A percentile compares a stretch with the other conserved stretches of the same genome.
phyloP scores from a whole-genome alignment of 2,888 invertebrate genomes.

The Trichacis sp. region DNA sequence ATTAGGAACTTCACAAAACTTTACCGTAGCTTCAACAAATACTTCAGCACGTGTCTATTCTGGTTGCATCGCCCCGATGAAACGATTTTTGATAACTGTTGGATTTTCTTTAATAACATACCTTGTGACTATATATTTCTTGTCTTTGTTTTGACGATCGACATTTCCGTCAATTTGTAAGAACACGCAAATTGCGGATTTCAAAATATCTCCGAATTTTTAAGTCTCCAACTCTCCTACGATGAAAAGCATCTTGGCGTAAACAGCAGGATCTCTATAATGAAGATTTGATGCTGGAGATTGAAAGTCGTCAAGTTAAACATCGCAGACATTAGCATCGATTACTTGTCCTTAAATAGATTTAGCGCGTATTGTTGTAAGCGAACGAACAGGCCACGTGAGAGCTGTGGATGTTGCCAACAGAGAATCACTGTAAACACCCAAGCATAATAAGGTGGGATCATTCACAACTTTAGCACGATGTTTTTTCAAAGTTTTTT shows the following conservation, averaged over 20 bases:
- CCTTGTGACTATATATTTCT: background rate
- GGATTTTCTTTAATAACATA: too few relatives aligned
- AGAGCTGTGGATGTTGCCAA: constrained; percentile 1
- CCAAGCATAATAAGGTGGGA: background rate
- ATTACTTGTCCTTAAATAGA: background rate
- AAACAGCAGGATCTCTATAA: background rate
- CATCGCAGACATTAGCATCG: background rate
- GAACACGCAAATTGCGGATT: constrained; percentile 5
- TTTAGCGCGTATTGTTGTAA: too few relatives aligned
- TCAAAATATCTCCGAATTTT: background rate
- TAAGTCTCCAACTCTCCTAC: constrained; percentile 4
- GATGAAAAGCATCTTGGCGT: constrained; percentile 2
- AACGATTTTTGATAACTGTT: background rate
- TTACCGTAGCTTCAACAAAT: too few relatives aligned
- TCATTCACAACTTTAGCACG: constrained; percentile 7
- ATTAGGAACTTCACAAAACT: too few relatives aligned
- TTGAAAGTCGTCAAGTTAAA: constrained; percentile 1
- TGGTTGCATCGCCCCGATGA: constrained; percentile 3
- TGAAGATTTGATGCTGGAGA: background rate
- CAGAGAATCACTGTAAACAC: background rate
- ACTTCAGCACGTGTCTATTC: background rate
- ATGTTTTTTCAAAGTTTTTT: too few relatives aligned
- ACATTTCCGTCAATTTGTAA: too few relatives aligned
- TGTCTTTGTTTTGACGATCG: constrained; percentile 4
- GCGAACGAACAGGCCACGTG: too few relatives aligned